phyloP scores from a whole-genome alignment of 2,888 invertebrate species.

The Dexiosoma caninum region DNA sequence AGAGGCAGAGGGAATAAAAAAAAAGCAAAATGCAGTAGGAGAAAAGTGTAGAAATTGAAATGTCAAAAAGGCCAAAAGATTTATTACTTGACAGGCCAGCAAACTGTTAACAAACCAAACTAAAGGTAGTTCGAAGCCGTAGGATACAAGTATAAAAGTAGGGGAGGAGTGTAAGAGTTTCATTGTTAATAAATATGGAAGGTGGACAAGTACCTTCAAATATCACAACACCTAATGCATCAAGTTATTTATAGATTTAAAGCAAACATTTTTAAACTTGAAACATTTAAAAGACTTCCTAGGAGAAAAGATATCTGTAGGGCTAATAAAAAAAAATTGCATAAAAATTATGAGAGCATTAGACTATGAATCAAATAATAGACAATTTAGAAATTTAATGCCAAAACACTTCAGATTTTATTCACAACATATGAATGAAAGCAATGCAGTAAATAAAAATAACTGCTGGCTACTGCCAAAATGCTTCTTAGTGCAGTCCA shows the following conservation, averaged over 20 bases:
- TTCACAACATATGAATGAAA: too few species aligned
- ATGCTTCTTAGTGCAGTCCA: too few species aligned
- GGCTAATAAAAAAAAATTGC: too few species aligned
- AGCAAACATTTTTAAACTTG: not conserved
- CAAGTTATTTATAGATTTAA: not conserved
- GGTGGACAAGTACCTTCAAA: not conserved
- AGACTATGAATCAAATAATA: too few species aligned
- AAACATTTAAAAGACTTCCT: not conserved
- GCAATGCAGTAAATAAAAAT: too few species aligned
- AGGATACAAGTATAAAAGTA: not conserved
- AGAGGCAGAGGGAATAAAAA: not conserved
- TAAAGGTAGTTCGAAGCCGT: not conserved
- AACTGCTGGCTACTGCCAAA: too few species aligned
- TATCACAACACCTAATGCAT: slow-evolving; percentile 6
- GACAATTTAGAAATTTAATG: too few species aligned
- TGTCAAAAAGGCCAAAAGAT: slow-evolving; percentile 68
- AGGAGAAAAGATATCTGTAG: not conserved
- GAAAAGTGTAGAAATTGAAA: slow-evolving; percentile 67
- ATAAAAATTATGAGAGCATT: too few species aligned
- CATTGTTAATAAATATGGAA: not conserved
- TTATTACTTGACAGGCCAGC: slow-evolving; percentile 65
- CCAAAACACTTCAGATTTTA: too few species aligned
- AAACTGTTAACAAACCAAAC: slow-evolving; percentile 62
- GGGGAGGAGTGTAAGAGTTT: not conserved
- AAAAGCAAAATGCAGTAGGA: not conserved